Percentiles rank a stretch among this genome's conserved stretches.
Evolutionary conservation across 2,888 invertebrate genomes (phyloP).

Genomic region (Synergus umbraculus): DNA sequence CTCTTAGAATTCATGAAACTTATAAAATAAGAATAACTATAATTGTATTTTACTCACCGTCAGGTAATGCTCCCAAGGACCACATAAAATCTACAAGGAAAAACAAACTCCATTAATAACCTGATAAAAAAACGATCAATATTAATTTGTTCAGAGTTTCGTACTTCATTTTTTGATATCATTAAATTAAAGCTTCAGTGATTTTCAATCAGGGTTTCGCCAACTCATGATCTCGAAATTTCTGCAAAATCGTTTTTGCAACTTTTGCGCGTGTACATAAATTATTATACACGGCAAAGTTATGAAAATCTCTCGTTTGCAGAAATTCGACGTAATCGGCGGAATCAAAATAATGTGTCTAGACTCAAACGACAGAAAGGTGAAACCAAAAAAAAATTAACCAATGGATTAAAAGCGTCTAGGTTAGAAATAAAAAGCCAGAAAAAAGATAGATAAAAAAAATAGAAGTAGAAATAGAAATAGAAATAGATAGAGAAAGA

Average conservation of each 20-base stretch:
- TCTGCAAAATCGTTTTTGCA: constrained; percentile 63
- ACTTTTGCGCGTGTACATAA: constrained; percentile 61
- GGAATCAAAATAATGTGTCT: constrained; percentile 61
- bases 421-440: constrained; percentile 62
- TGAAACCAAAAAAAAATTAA: constrained; percentile 53
- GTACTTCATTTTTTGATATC: constrained; percentile 17
- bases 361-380: constrained; percentile 67
- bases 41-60: constrained; percentile 86
- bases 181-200: constrained; percentile 38
- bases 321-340: constrained; percentile 65
- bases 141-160: constrained; percentile 42
- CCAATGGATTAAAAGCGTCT: constrained; percentile 68
- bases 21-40: background rate
- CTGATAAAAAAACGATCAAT: constrained; percentile 42
- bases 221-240: constrained; percentile 59
- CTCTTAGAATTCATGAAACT: background rate
- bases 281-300: constrained; percentile 67
- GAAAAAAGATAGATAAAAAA: no score
- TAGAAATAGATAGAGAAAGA: constrained; percentile 57
- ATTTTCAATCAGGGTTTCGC: constrained; percentile 41
- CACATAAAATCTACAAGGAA: constrained; percentile 98
- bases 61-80: constrained; percentile 98
- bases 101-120: constrained; percentile 74
- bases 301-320: constrained; percentile 62
- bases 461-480: constrained; percentile 57